Percentiles rank a stretch among this genome's conserved stretches.
phyloP scores from a whole-genome alignment of 2,113 vertebrate species.

The Trematocara marginatum region DNA sequence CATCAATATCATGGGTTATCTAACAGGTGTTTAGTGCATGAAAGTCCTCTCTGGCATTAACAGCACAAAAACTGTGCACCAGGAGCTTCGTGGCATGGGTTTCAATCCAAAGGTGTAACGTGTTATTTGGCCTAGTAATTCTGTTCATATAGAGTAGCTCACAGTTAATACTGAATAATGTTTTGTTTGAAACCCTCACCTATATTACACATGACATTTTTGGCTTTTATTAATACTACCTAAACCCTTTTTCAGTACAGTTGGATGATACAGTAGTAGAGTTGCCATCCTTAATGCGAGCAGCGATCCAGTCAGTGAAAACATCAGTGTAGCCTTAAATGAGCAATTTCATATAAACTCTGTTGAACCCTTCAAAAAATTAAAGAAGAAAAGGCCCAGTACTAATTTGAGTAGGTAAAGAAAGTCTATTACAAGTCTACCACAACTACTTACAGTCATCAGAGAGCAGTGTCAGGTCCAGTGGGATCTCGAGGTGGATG shows the following conservation, averaged over 20 bases:
- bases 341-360: background rate
- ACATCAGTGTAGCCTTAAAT: background rate
- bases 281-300: background rate
- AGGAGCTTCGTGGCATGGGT: rapidly evolving
- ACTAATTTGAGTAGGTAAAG: background rate
- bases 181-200: background rate
- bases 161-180: rapidly evolving
- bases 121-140: background rate
- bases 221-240: background rate
- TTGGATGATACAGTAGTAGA: background rate
- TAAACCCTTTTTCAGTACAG: background rate
- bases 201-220: background rate
- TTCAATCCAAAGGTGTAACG: background rate
- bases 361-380: background rate
- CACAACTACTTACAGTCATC: background rate
- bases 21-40: background rate
- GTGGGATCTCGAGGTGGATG: background rate
- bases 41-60: background rate
- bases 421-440: background rate
- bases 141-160: background rate
- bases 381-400: background rate
- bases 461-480: background rate
- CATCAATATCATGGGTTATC: background rate
- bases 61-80: background rate
- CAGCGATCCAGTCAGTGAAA: background rate